Base-by-base conservation (phyloP, 2,888 invertebrate genomes). In the Lepas anatifera region DNA sequence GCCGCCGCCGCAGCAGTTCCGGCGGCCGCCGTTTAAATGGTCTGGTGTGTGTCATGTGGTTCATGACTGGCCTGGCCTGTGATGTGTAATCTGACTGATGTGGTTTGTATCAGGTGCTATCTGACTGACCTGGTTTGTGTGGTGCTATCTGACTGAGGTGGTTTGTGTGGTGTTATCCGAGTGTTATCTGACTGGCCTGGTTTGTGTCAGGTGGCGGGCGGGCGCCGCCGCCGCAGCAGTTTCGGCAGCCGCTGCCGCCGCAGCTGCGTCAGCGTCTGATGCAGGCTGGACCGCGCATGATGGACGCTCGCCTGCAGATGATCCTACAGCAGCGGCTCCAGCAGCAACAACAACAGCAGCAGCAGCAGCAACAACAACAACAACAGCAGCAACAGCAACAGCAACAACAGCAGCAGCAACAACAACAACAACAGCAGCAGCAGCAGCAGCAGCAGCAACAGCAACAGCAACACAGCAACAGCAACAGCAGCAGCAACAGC, bases 271-370 rank as follows among this genome's bases (percentile, higher is more conserved):
- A 67, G 69, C 52, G 35, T 69, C 68, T 46, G 69, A 67, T 46
- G 43, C 67, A 67, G 41, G 39, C 37, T 7, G 35, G 37, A 8
- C 64, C 39, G 8, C 48, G 50, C 1, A 69, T 68, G 39, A 71
- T 73, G 72, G 77, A 76, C 76, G 76, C 67, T 74, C 75, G 67
- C 82, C 63, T 70, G 85, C 86, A 76, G 77, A 89, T 89, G 77
- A 83, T 89, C 7, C 80, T 81, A 69, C 93, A 94, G 77, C 82
- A 93, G 64, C 81, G 92, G 73, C 82, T 93, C 70, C 91, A 92
- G 78, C 82, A 89, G 68, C 90, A 89, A 76, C 88, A 89, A 72
- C 71, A 68, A 71, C 72, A 70, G 39, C 72, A 74, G 35, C 74
- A 69, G 39, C 67, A 70, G 39, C 73, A 72, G 63, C 69, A 52